Conservation (phyloP, 2,888 invertebrate genomes). For the Hirtodrosophila alboralis region DNA sequence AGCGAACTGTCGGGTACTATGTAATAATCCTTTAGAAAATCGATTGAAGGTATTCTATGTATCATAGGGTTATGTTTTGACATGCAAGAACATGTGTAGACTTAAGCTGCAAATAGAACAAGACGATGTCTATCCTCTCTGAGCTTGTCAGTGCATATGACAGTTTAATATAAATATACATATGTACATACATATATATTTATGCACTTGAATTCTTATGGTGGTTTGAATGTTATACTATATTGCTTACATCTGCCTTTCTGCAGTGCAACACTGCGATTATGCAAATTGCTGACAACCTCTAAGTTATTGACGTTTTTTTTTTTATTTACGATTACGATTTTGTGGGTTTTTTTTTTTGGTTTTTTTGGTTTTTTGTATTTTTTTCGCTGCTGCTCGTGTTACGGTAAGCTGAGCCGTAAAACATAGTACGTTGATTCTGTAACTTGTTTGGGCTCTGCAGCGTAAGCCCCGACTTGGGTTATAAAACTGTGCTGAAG, state of each 20-base stretch:
- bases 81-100: no score
- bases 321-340: constrained; percentile 19
- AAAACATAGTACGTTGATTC: constrained; percentile 29
- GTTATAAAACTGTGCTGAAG: constrained; percentile 33
- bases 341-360: constrained; percentile 15
- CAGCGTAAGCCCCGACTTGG: constrained; percentile 2
- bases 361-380: constrained; percentile 13
- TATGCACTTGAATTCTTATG: background rate
- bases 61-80: no score
- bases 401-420: constrained; percentile 25
- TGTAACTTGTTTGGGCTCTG: constrained; percentile 11
- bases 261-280: constrained; percentile 23
- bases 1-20: no score
- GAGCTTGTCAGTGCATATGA: no score
- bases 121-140: no score
- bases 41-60: no score
- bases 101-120: no score
- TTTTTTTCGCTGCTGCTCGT: constrained; percentile 1
- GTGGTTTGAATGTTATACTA: no score
- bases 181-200: no score
- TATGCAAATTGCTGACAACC: constrained; percentile 34
- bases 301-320: constrained; percentile 23
- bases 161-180: no score
- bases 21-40: no score
- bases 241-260: constrained; percentile 11